phyloP scores from a whole-genome alignment of 2,888 invertebrate genomes.

The Chirona hameri region DNA sequence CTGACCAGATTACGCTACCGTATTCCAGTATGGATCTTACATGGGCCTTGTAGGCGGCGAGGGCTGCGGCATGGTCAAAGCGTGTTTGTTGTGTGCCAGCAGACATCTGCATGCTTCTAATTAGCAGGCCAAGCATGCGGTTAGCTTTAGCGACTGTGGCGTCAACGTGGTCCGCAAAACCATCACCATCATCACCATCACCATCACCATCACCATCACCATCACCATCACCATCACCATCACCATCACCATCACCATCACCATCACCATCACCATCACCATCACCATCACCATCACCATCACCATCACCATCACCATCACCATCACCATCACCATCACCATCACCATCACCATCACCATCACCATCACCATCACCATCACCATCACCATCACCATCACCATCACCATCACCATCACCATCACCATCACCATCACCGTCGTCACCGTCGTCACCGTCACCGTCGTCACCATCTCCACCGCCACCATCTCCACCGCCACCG shows the following conservation, averaged over 20 bases:
- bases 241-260: slow-evolving; percentile 10
- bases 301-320: slow-evolving; percentile 10
- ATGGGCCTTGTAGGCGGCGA: too few relatives aligned
- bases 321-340: slow-evolving; percentile 22
- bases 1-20: too few relatives aligned
- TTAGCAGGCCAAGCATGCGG: too few relatives aligned
- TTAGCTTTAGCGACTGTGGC: too few relatives aligned
- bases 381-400: slow-evolving; percentile 3
- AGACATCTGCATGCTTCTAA: too few relatives aligned
- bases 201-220: slow-evolving; percentile 10
- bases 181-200: slow-evolving; percentile 10
- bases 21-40: too few relatives aligned
- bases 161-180: too few relatives aligned
- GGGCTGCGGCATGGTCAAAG: too few relatives aligned
- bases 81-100: too few relatives aligned
- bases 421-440: slow-evolving; percentile 10
- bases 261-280: slow-evolving; percentile 22
- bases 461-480: too few relatives aligned
- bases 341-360: slow-evolving; percentile 10
- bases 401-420: slow-evolving; percentile 10
- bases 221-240: slow-evolving; percentile 10
- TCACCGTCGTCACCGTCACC: slow-evolving; percentile 10
- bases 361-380: slow-evolving; percentile 9
- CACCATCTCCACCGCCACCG: too few relatives aligned
- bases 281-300: slow-evolving; percentile 10